Evolutionary conservation across 2,113 vertebrate species (phyloP).

Genomic region (Microtus montanus): DNA sequence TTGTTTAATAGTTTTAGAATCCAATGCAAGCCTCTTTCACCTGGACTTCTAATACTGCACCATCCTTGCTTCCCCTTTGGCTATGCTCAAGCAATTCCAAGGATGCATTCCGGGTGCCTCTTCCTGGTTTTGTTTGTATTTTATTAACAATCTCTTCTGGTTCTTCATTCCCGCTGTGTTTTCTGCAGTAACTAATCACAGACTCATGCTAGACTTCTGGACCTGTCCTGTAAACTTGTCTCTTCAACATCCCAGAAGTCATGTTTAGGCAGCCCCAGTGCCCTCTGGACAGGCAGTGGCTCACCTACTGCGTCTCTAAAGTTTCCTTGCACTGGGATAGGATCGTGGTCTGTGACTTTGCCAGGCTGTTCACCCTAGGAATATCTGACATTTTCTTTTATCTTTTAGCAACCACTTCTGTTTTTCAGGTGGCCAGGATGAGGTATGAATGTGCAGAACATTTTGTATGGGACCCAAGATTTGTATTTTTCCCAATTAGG

Average conservation of each 20-base stretch:
- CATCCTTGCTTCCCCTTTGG: background rate
- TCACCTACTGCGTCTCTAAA: no score
- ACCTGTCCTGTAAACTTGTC: background rate
- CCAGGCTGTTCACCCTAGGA: background rate
- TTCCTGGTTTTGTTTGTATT: background rate
- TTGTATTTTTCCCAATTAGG: background rate
- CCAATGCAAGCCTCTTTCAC: background rate
- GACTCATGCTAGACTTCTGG: background rate
- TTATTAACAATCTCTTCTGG: background rate
- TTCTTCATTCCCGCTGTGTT: background rate
- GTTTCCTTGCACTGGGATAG: background rate
- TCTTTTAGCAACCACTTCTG: rapidly evolving
- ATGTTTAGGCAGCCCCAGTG: background rate
- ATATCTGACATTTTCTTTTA: background rate
- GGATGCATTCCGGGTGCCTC: background rate
- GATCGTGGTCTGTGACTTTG: background rate
- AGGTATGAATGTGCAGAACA: background rate
- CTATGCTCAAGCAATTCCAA: background rate
- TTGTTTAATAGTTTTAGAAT: background rate
- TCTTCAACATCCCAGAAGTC: background rate
- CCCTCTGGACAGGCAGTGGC: background rate
- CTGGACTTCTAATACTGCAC: background rate
- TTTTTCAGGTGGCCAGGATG: background rate
- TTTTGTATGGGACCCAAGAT: background rate
- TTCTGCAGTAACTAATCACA: background rate